These are phyloP conservation scores for Raja brachyura DNA, from an alignment of 2,113 vertebrate species.

Conservation along the genomic window DNA sequence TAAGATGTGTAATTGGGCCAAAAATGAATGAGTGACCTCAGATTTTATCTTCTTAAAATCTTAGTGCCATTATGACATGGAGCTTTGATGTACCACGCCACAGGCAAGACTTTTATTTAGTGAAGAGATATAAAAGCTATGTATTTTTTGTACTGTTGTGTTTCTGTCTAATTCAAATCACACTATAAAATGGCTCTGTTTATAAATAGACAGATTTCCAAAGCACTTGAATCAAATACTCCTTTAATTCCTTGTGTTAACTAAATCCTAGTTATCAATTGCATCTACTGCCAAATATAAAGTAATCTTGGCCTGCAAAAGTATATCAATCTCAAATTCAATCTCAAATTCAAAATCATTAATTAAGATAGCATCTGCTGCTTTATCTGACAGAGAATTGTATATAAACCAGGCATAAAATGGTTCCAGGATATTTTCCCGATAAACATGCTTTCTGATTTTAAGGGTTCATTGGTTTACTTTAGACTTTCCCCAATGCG, in stretches of 20 bases:
- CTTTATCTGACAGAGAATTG: not conserved
- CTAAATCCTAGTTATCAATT: not conserved
- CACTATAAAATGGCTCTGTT: not conserved
- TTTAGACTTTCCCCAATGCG: too few relatives aligned
- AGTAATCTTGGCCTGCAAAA: too few relatives aligned
- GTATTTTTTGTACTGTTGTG: not conserved
- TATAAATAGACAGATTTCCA: not conserved
- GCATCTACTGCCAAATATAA: not conserved
- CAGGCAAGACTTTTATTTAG: not conserved
- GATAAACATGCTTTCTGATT: not conserved
- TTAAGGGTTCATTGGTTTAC: not conserved
- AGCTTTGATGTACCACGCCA: too few relatives aligned
- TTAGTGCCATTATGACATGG: not conserved
- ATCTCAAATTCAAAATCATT: too few relatives aligned
- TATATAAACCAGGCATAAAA: not conserved
- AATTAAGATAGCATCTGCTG: not conserved
- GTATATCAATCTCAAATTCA: not conserved
- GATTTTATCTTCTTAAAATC: not conserved
- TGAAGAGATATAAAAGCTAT: not conserved
- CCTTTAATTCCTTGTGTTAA: not conserved
- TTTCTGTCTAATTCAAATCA: not conserved
- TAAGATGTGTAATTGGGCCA: not conserved
- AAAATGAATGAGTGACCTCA: not conserved
- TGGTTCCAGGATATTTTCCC: not conserved
- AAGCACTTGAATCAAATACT: not conserved